A percentile compares a stretch with the other conserved stretches of the same genome.
These are phyloP conservation scores for Cephus runcator DNA, from an alignment of 2,888 invertebrate genomes.

Conservation along the genomic window DNA sequence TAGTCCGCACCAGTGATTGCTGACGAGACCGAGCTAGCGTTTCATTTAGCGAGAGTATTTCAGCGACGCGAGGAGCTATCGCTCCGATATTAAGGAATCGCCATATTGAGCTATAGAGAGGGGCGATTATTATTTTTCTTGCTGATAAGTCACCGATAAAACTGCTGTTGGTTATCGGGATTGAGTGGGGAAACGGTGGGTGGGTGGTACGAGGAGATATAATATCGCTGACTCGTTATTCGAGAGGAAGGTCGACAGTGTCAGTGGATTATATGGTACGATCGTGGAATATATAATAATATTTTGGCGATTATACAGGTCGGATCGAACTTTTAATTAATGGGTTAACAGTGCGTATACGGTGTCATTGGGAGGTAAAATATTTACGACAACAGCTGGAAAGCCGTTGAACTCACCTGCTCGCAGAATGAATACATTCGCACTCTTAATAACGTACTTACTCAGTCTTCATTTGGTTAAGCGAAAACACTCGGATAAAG, in stretches of 20 bases:
- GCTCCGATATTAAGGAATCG: not conserved
- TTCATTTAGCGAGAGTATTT: not conserved
- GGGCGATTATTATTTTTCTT: not conserved
- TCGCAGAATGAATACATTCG: constrained; percentile 28
- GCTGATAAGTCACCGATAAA: constrained; percentile 43
- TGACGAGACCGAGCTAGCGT: constrained; percentile 23
- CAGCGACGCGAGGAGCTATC: not conserved
- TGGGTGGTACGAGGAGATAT: constrained; percentile 4
- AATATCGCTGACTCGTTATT: constrained; percentile 43
- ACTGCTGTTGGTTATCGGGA: constrained; percentile 12
- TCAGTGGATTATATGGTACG: constrained; percentile 9
- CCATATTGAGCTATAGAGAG: not conserved
- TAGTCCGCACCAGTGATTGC: constrained; percentile 46
- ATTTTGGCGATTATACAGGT: not conserved
- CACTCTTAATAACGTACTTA: constrained; percentile 42
- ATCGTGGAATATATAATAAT: not conserved
- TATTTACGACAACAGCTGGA: constrained; percentile 4
- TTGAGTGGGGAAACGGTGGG: not conserved
- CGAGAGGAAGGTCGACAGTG: constrained; percentile 5
- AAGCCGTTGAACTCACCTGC: constrained; percentile 6
- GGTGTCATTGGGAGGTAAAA: not conserved
- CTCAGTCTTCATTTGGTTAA: constrained; percentile 43
- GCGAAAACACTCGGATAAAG: constrained; percentile 44
- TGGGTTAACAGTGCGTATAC: not conserved
- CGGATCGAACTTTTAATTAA: not conserved